Conservation (phyloP, 1,140 invertebrate genomes). For the Heterodera carotae region DNA sequence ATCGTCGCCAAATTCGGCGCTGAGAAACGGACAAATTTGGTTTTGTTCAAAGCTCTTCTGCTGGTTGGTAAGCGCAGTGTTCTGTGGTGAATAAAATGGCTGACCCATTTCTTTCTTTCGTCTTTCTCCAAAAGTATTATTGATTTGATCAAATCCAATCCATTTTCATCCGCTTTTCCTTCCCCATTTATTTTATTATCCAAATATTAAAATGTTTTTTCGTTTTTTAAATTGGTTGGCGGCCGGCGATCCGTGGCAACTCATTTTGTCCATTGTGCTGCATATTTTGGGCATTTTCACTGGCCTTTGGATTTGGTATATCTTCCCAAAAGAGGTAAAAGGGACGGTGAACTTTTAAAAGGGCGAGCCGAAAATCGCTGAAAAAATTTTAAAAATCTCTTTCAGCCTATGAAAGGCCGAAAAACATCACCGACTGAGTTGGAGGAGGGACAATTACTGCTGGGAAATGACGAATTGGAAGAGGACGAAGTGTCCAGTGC, state of each 20-base stretch:
- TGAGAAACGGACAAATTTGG: too few relatives aligned
- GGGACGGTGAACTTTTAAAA: neutral
- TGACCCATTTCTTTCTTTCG: too few relatives aligned
- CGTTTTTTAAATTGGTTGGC: neutral
- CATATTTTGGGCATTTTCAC: slow-evolving; percentile 32
- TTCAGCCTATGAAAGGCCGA: neutral
- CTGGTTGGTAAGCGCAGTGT: too few relatives aligned
- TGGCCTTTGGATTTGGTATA: slow-evolving; percentile 30
- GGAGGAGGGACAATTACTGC: neutral
- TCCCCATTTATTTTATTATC: neutral
- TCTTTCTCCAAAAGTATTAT: neutral
- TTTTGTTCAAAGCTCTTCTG: too few relatives aligned
- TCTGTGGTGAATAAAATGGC: too few relatives aligned
- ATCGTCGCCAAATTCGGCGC: too few relatives aligned
- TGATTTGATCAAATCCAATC: neutral
- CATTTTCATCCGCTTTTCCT: too few relatives aligned
- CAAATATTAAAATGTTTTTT: neutral
- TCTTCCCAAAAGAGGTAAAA: slow-evolving; percentile 35
- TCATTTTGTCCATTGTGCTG: slow-evolving; percentile 24
- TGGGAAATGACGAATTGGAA: neutral
- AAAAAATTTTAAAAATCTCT: too few relatives aligned
- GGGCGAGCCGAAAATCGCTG: neutral
- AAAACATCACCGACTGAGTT: neutral
- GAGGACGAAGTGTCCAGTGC: neutral
- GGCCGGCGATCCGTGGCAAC: slow-evolving; percentile 2